Base-by-base conservation (phyloP, 2,797 vertebrate species). In the Parauchenoglanis ngamensis region DNA sequence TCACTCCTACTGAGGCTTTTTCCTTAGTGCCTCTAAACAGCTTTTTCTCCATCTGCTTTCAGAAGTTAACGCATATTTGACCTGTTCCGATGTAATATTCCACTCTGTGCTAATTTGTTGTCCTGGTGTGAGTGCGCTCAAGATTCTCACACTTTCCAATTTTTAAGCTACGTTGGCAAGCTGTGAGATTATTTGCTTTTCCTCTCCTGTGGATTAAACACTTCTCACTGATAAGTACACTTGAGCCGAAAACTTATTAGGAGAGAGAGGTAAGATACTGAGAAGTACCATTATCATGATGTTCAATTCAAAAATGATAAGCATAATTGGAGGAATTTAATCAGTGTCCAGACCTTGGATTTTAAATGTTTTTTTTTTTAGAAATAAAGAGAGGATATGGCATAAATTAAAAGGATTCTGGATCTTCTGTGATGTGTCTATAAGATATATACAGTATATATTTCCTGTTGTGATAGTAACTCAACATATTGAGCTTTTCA, bases 241-340 rank as follows among this genome's bases (percentile, higher is more conserved):
- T 76, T 85, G 84, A 86, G 78, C 70, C 2, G 56, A 70, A 88
- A 88, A 85, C 70, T 57, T 72, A 90, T 90, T 90, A 89, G 86
- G 59, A 65, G 63, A 61, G 78, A 61, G 78, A 90, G 84, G 89
- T 87, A 88, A 89, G 88, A 89, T 89, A 88, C 44, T 17, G 79
- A 88, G 86, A 89, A 90, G 89, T 68, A 81, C 83, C 80, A 88
- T 90, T 88, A 87, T 90, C 68, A 21, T 90, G 87, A 89, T 88
- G 85, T 86, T 82, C 75, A 56, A 88, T 90, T 91, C 83, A 78
- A 46, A 84, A 86, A 89, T 46, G 68, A 87, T 83, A 87, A 72
- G 76, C 85, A 86, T 90, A 89, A 91, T 89, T 91, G 87, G 56
- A 84, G n/a, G 35, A 89, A 89, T 85, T 88, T 82, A 77, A 88